A percentile compares a stretch with the other conserved stretches of the same genome.
Conservation (phyloP, 1,140 invertebrate genomes). For the Drosophila mojavensis region DNA sequence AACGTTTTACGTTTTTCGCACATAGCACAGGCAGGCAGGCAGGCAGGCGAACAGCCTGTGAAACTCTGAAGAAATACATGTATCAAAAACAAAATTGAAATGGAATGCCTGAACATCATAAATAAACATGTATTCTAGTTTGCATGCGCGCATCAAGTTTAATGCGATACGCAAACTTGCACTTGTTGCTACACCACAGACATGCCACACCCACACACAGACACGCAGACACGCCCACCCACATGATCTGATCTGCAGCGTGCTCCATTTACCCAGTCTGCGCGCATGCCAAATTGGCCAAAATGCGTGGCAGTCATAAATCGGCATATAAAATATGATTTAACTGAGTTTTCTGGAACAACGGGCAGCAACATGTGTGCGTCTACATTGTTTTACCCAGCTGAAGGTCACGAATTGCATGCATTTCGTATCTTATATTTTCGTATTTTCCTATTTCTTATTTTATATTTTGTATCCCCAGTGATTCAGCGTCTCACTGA, state of each 20-base stretch:
- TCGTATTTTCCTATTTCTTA: background rate
- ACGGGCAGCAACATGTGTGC: conserved; percentile 12
- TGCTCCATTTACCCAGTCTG: background rate
- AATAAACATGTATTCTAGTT: conserved; percentile 60
- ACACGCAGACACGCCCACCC: conserved; percentile 19
- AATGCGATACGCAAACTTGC: conserved; percentile 72
- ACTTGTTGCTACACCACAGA: conserved; percentile 52
- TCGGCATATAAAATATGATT: conserved; percentile 33
- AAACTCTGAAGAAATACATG: conserved; percentile 4
- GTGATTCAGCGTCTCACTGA: conserved; percentile 55
- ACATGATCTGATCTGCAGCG: conserved; percentile 14
- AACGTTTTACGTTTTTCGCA: conserved; percentile 63
- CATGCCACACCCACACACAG: conserved; percentile 11
- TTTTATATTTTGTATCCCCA: background rate
- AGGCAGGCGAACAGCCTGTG: background rate
- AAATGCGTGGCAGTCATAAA: conserved; percentile 51
- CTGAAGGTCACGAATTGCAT: conserved; percentile 42
- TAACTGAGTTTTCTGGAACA: conserved; percentile 15
- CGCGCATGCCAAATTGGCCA: conserved; percentile 23
- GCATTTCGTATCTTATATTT: background rate
- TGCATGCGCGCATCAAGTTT: conserved; percentile 33
- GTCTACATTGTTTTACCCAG: background rate
- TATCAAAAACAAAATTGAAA: conserved; percentile 60
- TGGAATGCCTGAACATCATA: conserved; percentile 43
- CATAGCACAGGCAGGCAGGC: conserved; percentile 31